These are phyloP conservation scores for Periophthalmus modestus DNA, from an alignment of 2,113 vertebrate genomes.

Conservation along the genomic window DNA sequence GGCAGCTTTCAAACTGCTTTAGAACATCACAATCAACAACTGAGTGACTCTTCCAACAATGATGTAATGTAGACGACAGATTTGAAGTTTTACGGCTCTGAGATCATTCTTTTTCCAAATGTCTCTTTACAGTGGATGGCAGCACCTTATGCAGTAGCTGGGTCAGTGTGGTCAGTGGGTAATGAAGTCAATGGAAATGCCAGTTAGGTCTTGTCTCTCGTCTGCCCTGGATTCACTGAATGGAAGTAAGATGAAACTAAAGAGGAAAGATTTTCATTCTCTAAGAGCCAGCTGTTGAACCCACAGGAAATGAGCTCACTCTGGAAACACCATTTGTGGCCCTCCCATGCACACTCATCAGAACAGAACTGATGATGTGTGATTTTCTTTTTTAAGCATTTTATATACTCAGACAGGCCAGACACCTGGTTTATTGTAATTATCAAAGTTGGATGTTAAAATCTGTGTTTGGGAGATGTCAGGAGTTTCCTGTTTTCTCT, in stretches of 20 bases:
- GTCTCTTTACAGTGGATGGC: constrained; percentile 10
- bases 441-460: constrained; percentile 16
- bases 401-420: neutral
- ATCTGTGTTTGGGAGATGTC: constrained; percentile 28
- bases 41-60: constrained; percentile 43
- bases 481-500: constrained; percentile 59
- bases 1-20: neutral
- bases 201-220: constrained; percentile 25
- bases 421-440: neutral
- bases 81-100: constrained; percentile 33
- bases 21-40: constrained; percentile 19
- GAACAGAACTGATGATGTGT: constrained; percentile 13
- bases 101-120: constrained; percentile 38
- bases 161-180: constrained; percentile 14
- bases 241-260: constrained; percentile 28
- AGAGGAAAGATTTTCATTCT: constrained; percentile 33
- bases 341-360: constrained; percentile 3
- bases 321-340: constrained; percentile 30
- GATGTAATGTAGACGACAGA: constrained; percentile 26
- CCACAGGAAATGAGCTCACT: constrained; percentile 60
- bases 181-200: constrained; percentile 38
- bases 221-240: constrained; percentile 20
- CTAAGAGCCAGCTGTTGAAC: constrained; percentile 44
- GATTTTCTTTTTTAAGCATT: constrained; percentile 6
- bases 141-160: constrained; percentile 20